Percentiles rank a stretch among this genome's conserved stretches.
phyloP scores from a whole-genome alignment of 2,888 invertebrate genomes.

The Brachyptera putata region DNA sequence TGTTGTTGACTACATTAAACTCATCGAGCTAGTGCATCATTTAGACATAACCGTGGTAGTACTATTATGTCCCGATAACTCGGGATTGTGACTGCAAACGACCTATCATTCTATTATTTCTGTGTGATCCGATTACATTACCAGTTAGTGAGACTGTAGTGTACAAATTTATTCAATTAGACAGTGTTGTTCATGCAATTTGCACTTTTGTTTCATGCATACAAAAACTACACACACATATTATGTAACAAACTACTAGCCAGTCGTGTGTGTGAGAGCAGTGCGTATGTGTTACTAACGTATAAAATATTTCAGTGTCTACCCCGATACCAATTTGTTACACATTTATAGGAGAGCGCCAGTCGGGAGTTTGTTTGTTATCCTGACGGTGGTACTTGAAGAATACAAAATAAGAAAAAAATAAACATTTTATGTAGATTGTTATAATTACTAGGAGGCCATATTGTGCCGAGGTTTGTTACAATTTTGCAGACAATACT shows the following conservation, averaged over 20 bases:
- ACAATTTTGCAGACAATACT: conserved; percentile 34
- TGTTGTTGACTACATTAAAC: conserved; percentile 29
- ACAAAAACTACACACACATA: too few relatives aligned
- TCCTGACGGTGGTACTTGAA: conserved; percentile 28
- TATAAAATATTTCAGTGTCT: conserved; percentile 14
- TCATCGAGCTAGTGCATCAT: conserved; percentile 25
- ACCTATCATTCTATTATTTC: background rate
- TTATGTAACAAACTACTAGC: too few relatives aligned
- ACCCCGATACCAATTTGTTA: conserved; percentile 26
- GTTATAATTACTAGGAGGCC: conserved; percentile 32
- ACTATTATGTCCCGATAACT: conserved; percentile 19
- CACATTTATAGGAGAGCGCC: conserved; percentile 28
- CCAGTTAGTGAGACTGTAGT: background rate
- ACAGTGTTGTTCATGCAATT: conserved; percentile 29
- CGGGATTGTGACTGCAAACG: conserved; percentile 25
- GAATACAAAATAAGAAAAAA: conserved; percentile 29
- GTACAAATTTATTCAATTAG: conserved; percentile 21
- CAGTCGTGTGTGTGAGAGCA: conserved; percentile 18
- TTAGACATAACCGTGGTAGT: background rate
- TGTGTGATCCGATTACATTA: background rate
- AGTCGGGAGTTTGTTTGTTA: conserved; percentile 32
- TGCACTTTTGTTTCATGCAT: conserved; percentile 13
- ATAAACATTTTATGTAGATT: conserved; percentile 30
- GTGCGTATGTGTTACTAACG: conserved; percentile 3
- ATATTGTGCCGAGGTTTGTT: conserved; percentile 31